Evolutionary conservation across 1,140 invertebrate genomes (phyloP).

Genomic region (Chironomus tepperi): DNA sequence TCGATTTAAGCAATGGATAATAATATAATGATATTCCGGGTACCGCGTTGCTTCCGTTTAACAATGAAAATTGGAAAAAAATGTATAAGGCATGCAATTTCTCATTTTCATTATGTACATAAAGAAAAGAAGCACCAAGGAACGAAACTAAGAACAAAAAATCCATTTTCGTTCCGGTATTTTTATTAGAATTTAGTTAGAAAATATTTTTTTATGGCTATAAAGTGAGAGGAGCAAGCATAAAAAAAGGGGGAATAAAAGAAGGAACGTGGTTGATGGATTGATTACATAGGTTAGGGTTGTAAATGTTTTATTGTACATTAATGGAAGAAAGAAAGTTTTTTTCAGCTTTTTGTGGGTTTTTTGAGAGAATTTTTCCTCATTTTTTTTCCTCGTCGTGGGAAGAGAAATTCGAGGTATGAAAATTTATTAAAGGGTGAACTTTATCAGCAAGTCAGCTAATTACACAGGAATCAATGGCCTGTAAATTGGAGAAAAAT

Average conservation of each 20-base stretch:
- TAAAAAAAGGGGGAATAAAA: background rate
- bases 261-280: background rate
- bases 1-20: too few relatives aligned
- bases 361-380: too few relatives aligned
- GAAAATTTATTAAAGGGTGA: too few relatives aligned
- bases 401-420: too few relatives aligned
- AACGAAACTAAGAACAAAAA: background rate
- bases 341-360: too few relatives aligned
- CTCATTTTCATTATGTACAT: background rate
- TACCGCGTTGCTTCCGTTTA: background rate
- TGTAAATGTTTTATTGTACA: background rate
- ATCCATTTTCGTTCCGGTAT: conserved; percentile 1
- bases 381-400: too few relatives aligned
- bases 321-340: too few relatives aligned
- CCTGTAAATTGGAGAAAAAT: too few relatives aligned
- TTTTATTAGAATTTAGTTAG: background rate
- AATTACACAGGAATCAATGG: too few relatives aligned
- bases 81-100: background rate
- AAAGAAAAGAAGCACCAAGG: too few relatives aligned
- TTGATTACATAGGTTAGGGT: conserved; percentile 6
- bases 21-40: background rate
- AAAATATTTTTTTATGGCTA: background rate
- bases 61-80: background rate
- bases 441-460: too few relatives aligned
- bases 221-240: background rate